Conservation (phyloP, 2,888 invertebrate species). For the Drosophila falleni region DNA sequence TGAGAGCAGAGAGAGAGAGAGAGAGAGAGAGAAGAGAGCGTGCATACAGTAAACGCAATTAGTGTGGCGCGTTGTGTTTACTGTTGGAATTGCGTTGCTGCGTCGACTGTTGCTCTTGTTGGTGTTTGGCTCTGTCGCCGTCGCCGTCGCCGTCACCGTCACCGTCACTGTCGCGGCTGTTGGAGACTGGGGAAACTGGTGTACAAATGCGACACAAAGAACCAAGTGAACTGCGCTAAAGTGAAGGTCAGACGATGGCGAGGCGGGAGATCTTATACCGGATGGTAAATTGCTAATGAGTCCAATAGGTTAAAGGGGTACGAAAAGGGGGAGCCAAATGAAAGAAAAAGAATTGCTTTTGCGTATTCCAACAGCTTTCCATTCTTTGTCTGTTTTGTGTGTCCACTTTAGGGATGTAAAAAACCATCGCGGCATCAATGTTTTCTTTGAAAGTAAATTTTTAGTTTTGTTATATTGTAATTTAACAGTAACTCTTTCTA, state of each 20-base stretch:
- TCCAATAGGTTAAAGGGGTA: conserved; percentile 18
- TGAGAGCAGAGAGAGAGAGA: neutral
- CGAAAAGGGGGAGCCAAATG: neutral
- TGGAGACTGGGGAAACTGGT: conserved; percentile 35
- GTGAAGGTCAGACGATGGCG: conserved; percentile 65
- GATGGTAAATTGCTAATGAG: conserved; percentile 63
- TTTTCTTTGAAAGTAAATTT: neutral
- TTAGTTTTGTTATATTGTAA: too few relatives aligned
- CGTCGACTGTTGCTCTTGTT: conserved; percentile 24
- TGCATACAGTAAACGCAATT: conserved; percentile 56
- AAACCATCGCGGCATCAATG: neutral
- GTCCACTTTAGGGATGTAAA: neutral
- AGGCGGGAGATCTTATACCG: conserved; percentile 30
- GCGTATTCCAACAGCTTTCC: conserved; percentile 53
- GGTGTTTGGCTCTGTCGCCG: conserved; percentile 4
- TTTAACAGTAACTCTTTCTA: too few relatives aligned
- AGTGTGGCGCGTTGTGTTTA: conserved; percentile 51
- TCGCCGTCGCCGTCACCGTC: neutral
- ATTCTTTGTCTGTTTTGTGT: conserved; percentile 49
- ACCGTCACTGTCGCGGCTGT: conserved; percentile 15
- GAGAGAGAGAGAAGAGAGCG: conserved; percentile 5
- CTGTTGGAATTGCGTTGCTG: conserved; percentile 63
- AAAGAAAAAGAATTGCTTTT: conserved; percentile 30
- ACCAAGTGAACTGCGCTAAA: conserved; percentile 57
- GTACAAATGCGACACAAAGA: conserved; percentile 64